These are phyloP conservation scores for Polyommatus iphigenia DNA, from an alignment of 2,888 invertebrate genomes.

Conservation along the genomic window DNA sequence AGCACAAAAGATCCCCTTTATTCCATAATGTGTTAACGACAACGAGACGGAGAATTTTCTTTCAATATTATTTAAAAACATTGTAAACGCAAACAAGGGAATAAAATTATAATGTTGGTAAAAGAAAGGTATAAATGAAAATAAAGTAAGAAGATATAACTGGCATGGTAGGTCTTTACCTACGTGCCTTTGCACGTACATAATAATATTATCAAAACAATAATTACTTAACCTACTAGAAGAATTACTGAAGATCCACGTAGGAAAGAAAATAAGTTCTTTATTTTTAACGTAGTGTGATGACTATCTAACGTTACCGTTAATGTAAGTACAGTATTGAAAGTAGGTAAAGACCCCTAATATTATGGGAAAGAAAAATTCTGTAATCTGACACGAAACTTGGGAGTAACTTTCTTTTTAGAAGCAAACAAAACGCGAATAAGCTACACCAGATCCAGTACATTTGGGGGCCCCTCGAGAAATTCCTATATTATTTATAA, in stretches of 20 bases:
- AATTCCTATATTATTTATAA: slow-evolving; percentile 74
- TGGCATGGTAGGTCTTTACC: too few species aligned
- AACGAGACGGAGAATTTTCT: slow-evolving; percentile 47
- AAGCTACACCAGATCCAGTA: slow-evolving; percentile 64
- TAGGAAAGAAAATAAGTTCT: too few species aligned
- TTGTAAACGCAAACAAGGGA: neutral
- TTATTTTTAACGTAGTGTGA: too few species aligned
- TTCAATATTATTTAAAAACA: slow-evolving; percentile 37
- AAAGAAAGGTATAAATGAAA: too few species aligned
- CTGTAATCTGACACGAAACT: slow-evolving; percentile 37
- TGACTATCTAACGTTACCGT: neutral
- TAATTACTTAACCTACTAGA: too few species aligned
- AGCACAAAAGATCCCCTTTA: slow-evolving; percentile 60
- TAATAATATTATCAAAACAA: too few species aligned
- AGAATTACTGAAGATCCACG: too few species aligned
- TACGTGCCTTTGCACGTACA: too few species aligned
- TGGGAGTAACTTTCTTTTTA: slow-evolving; percentile 37
- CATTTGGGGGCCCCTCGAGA: slow-evolving; percentile 65
- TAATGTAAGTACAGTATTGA: neutral
- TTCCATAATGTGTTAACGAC: slow-evolving; percentile 45
- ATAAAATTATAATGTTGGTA: neutral
- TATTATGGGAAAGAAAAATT: neutral
- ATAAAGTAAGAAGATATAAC: too few species aligned
- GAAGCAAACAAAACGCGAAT: slow-evolving; percentile 52
- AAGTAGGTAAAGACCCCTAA: neutral